Percentiles rank a stretch among this genome's conserved stretches.
Evolutionary conservation across 2,888 invertebrate species (phyloP).

Genomic region (Hecatera dysodea): DNA sequence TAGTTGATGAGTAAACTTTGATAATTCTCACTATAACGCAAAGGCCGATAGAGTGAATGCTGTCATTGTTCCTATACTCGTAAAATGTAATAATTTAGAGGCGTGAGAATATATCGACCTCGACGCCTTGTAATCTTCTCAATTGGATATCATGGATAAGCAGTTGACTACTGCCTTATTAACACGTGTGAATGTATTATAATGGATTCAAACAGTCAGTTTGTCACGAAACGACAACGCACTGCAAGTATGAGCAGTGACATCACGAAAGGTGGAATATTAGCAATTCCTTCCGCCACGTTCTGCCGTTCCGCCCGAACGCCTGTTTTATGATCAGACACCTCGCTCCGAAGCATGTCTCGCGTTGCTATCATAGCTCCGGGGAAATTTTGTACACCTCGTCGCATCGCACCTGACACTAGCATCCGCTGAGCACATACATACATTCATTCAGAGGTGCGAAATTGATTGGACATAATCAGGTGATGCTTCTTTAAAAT

Average conservation of each 20-base stretch:
- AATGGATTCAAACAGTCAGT: constrained; percentile 10
- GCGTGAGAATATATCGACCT: constrained; percentile 33
- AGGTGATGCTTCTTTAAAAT: not conserved
- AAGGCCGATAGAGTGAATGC: constrained; percentile 22
- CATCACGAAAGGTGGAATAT: constrained; percentile 67
- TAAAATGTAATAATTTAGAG: constrained; percentile 3
- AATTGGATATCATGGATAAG: not conserved
- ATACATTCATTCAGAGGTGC: constrained; percentile 23
- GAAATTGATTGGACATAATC: constrained; percentile 7
- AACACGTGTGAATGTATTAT: constrained; percentile 5
- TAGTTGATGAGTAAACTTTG: constrained; percentile 26
- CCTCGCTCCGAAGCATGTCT: constrained; percentile 57
- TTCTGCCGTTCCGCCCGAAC: constrained; percentile 58
- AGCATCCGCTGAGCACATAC: constrained; percentile 38
- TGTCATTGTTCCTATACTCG: constrained; percentile 14
- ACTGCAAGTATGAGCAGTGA: constrained; percentile 37
- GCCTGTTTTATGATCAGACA: constrained; percentile 64
- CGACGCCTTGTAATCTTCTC: not conserved
- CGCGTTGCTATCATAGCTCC: constrained; percentile 62
- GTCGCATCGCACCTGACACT: constrained; percentile 44
- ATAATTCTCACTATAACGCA: constrained; percentile 20
- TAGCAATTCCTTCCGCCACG: constrained; percentile 68
- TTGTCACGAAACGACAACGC: constrained; percentile 18
- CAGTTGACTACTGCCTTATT: not conserved
- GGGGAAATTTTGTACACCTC: constrained; percentile 63